Percentiles rank a stretch among this genome's conserved stretches.
These are phyloP conservation scores for Suricata suricatta DNA, from an alignment of 2,113 vertebrate species.

Conservation along the genomic window DNA sequence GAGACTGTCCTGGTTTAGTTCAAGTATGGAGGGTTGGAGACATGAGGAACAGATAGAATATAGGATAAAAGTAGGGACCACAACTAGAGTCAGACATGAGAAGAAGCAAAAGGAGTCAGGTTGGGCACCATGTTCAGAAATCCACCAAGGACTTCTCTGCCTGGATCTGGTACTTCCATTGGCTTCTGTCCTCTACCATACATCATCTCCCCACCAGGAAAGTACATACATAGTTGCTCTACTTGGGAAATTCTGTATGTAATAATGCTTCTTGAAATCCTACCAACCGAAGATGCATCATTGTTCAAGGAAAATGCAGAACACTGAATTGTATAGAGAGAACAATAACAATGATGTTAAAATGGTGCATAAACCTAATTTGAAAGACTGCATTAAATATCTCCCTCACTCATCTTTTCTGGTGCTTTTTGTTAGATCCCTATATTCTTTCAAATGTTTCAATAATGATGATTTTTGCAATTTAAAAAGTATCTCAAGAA, in stretches of 20 bases:
- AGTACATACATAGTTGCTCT: accelerated
- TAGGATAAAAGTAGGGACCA: neutral
- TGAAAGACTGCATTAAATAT: neutral
- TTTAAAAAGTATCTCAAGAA: neutral
- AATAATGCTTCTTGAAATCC: neutral
- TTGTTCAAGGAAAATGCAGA: neutral
- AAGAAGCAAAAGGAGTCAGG: neutral
- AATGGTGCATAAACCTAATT: neutral
- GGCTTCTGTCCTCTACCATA: neutral
- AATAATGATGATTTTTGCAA: neutral
- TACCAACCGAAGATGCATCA: neutral
- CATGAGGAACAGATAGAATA: neutral
- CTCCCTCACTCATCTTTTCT: neutral
- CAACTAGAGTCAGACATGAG: neutral
- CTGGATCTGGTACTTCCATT: neutral
- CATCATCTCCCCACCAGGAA: neutral
- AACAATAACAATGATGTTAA: neutral
- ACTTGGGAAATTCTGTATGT: neutral
- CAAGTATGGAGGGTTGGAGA: neutral
- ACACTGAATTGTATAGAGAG: neutral
- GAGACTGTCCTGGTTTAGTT: neutral
- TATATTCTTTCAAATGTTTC: neutral
- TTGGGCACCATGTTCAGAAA: neutral
- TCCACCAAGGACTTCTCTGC: neutral
- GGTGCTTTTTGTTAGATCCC: neutral